Conservation (phyloP, 2,113 vertebrate genomes). For the Mesoclemmys tuberculata region DNA sequence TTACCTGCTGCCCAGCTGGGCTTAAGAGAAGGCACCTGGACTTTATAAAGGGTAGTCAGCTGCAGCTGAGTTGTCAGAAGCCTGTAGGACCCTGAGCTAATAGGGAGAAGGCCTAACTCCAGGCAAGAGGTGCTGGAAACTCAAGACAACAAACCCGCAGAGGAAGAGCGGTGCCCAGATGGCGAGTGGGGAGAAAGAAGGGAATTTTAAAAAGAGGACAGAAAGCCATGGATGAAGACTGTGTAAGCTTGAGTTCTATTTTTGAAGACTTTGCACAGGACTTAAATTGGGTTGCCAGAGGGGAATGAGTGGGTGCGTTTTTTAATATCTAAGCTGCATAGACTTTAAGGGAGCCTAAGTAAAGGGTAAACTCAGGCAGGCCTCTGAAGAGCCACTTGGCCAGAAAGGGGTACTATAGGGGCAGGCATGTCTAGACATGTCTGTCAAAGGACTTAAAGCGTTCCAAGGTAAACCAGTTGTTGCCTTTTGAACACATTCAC, state of each 20-base stretch:
- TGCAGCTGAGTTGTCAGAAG: neutral
- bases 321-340: neutral
- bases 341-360: neutral
- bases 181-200: neutral
- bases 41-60: neutral
- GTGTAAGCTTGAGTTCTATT: neutral
- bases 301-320: neutral
- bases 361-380: neutral
- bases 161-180: neutral
- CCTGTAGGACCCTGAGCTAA: neutral
- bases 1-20: neutral
- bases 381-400: neutral
- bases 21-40: neutral
- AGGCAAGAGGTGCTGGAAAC: neutral
- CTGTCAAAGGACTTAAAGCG: neutral
- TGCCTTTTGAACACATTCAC: neutral
- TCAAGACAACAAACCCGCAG: neutral
- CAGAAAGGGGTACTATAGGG: neutral
- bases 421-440: neutral
- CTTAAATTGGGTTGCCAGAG: neutral
- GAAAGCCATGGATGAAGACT: neutral
- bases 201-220: neutral
- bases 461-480: neutral
- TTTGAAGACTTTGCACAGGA: neutral
- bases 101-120: neutral